A percentile compares a stretch with the other conserved stretches of the same genome.
phyloP scores from a whole-genome alignment of 2,888 invertebrate species.

The Cheilosia urbana region DNA sequence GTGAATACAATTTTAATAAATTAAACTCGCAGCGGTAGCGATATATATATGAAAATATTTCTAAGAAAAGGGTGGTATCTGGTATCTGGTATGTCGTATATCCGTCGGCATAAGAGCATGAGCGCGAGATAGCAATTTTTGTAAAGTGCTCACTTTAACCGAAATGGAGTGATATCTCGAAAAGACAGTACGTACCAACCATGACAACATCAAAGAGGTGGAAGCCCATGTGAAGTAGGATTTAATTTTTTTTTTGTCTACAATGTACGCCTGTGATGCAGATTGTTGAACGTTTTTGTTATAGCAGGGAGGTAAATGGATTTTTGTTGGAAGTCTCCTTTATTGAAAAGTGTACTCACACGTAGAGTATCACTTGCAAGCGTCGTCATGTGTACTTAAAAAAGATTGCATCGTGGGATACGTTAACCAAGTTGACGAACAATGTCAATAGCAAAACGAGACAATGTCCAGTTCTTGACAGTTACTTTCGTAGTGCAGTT shows the following conservation, averaged over 20 bases:
- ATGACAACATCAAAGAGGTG: conserved; percentile 50
- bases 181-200: background rate
- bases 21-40: conserved; percentile 47
- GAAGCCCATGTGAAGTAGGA: background rate
- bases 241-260: conserved; percentile 29
- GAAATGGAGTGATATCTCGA: conserved; percentile 39
- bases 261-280: no score
- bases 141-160: conserved; percentile 16
- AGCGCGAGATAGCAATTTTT: background rate
- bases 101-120: conserved; percentile 55
- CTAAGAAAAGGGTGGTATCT: background rate
- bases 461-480: no score
- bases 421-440: no score
- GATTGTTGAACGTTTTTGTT: no score
- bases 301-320: no score
- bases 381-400: no score
- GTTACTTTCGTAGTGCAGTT: no score
- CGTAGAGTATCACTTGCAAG: no score
- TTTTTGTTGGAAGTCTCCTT: no score
- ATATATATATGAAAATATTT: conserved; percentile 6
- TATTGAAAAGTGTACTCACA: no score
- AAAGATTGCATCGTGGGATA: no score
- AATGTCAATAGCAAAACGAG: no score
- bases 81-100: background rate
- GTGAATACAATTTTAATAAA: conserved; percentile 74